Evolutionary conservation across 2,888 invertebrate species (phyloP), one percentile per base, ranked within the genome.

Genomic region (Therioaphis trifolii): DNA sequence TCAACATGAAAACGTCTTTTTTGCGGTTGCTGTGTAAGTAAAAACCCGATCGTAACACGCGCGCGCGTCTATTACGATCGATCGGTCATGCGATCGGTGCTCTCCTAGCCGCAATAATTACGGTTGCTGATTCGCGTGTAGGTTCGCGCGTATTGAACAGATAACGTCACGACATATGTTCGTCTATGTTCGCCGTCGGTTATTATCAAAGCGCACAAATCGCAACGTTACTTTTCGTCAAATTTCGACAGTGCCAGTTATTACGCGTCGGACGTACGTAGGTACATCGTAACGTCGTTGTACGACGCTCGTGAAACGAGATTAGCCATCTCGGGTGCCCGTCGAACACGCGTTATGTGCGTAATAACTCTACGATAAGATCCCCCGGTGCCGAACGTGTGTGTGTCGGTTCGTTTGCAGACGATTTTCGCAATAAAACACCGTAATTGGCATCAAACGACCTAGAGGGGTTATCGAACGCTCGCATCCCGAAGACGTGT

Each of bases 1-100:
- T 24, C 72, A 63, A 35, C 49, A 82, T 82, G 82, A 82, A 82
- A 14, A 74, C 63, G 24, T 74, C 49, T 35, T 35, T 29, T 24
- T 63, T 82, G 63, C 72, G 5, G n/a, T 72, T 72, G 58, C 71
- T 82, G 49, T 82, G 82, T 82, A 82, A 82, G 82, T 82, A 66
- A 21, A 46, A 46, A 40, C 18, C 1, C 11, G 21, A 55, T 40
- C 15, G n/a, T n/a, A n/a, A n/a, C n/a, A n/a, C n/a, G n/a, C n/a
- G n/a, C n/a, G n/a, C n/a, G n/a, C n/a, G 35, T 55, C 43, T 40
- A 74, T 12, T 52, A 72, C 21, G 40, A 43, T 71, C 27, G 43
- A 52, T 52, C 24, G 40, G 40, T 27, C 5, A 15, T 4, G 18
- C 40, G 24, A 43, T 74, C 21, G 7, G 3, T 21, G 40, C 4